phyloP scores from a whole-genome alignment of 2,797 vertebrate genomes.

The Mormyrops boulengeri region DNA sequence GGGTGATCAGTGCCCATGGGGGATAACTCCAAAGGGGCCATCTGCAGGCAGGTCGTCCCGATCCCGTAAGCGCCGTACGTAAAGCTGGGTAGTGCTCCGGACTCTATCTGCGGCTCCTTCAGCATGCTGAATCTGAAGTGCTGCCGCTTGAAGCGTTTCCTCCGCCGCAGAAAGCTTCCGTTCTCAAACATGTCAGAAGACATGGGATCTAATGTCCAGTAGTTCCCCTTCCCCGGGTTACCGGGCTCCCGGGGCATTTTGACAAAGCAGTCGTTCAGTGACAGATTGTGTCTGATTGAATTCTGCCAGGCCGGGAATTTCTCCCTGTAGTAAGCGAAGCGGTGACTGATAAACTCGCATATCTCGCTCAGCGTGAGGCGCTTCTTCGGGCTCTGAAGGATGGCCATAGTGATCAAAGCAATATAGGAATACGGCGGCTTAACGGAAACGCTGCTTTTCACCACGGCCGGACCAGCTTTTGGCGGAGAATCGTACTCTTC shows the following conservation, averaged over 20 bases:
- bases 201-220: conserved; percentile 82
- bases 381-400: conserved; percentile 75
- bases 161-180: conserved; percentile 78
- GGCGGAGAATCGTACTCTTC: conserved; percentile 7
- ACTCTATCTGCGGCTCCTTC: conserved; percentile 39
- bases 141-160: conserved; percentile 75
- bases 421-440: conserved; percentile 83
- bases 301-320: conserved; percentile 77
- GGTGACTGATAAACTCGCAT: conserved; percentile 74
- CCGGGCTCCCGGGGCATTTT: conserved; percentile 72
- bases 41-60: conserved; percentile 28
- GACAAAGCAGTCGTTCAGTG: conserved; percentile 70
- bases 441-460: conserved; percentile 33
- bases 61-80: conserved; percentile 42
- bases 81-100: conserved; percentile 29
- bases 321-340: conserved; percentile 71
- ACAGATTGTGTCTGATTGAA: conserved; percentile 71
- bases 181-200: conserved; percentile 81
- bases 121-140: conserved; percentile 35
- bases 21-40: conserved; percentile 36
- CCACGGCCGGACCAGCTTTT: conserved; percentile 17
- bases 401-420: conserved; percentile 84
- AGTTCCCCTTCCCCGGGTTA: conserved; percentile 75
- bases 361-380: conserved; percentile 76
- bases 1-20: conserved; percentile 26